These are phyloP conservation scores for Xenus cinereus DNA, from an alignment of 2,113 vertebrate species.

Conservation along the genomic window DNA sequence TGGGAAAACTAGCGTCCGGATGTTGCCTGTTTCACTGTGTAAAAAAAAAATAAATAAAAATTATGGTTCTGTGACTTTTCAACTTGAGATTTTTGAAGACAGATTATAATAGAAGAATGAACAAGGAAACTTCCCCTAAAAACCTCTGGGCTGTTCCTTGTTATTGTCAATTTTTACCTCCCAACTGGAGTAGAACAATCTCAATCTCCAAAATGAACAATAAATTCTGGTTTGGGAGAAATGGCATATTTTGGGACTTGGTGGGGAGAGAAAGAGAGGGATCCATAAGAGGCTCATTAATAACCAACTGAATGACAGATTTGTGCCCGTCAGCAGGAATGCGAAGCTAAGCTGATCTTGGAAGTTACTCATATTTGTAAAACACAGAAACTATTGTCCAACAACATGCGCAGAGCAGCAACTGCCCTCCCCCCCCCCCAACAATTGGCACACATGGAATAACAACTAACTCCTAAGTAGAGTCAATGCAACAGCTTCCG, in stretches of 20 bases:
- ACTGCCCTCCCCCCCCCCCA: background rate
- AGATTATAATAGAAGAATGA: background rate
- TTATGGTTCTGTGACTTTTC: background rate
- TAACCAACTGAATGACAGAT: background rate
- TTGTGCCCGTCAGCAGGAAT: background rate
- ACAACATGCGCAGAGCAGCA: background rate
- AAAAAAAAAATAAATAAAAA: background rate
- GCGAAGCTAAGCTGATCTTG: background rate
- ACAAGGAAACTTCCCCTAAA: background rate
- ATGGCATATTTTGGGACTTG: background rate
- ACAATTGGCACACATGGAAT: background rate
- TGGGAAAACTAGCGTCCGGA: slow-evolving; percentile 84
- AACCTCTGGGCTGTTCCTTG: background rate
- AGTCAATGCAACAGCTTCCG: background rate
- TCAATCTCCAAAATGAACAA: background rate
- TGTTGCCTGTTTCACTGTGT: slow-evolving; percentile 82
- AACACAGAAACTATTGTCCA: slow-evolving; percentile 32
- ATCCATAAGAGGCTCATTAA: background rate
- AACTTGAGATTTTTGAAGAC: background rate
- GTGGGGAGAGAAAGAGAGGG: background rate
- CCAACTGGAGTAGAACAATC: background rate
- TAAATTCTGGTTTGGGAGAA: background rate
- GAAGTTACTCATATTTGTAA: background rate
- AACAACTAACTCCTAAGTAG: background rate
- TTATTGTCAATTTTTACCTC: background rate